Percentiles rank a stretch among this genome's conserved stretches.
These are phyloP conservation scores for Hermatobates lingyangjiaoensis DNA, from an alignment of 1,140 invertebrate genomes.

Conservation along the genomic window DNA sequence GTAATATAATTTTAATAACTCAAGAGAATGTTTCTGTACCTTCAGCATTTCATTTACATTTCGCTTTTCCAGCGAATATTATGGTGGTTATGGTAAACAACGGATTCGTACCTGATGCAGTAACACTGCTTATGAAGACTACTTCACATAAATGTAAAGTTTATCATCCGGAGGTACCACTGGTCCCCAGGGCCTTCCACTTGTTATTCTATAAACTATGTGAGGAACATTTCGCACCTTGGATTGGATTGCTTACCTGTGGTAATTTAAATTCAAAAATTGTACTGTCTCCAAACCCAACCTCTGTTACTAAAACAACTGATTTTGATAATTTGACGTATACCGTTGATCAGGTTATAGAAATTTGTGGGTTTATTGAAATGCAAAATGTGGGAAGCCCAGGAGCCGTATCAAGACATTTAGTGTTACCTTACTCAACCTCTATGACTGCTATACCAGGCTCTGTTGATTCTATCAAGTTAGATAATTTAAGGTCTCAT, in stretches of 20 bases:
- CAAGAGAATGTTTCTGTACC: constrained; percentile 25
- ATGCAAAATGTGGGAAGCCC: constrained; percentile 76
- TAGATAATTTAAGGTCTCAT: neutral
- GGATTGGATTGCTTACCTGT: constrained; percentile 53
- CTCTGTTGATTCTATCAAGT: neutral
- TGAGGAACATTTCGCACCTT: constrained; percentile 58
- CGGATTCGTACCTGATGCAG: neutral
- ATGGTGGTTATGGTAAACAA: constrained; percentile 32
- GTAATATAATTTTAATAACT: constrained; percentile 61
- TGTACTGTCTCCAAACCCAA: constrained; percentile 54
- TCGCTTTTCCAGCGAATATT: constrained; percentile 57
- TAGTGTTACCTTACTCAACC: constrained; percentile 49
- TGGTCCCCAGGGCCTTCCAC: constrained; percentile 36
- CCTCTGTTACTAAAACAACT: constrained; percentile 36
- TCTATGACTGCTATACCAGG: constrained; percentile 1
- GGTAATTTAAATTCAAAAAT: constrained; percentile 55
- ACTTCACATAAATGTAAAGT: constrained; percentile 43
- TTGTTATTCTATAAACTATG: constrained; percentile 50
- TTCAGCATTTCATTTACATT: constrained; percentile 49
- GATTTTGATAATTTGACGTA: constrained; percentile 42
- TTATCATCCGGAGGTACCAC: constrained; percentile 35
- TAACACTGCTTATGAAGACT: constrained; percentile 19
- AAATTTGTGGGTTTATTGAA: constrained; percentile 68
- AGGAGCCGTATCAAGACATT: constrained; percentile 74
- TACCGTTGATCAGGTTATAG: constrained; percentile 42